phyloP scores from a whole-genome alignment of 2,113 vertebrate genomes.

The Grammomys surdaster region DNA sequence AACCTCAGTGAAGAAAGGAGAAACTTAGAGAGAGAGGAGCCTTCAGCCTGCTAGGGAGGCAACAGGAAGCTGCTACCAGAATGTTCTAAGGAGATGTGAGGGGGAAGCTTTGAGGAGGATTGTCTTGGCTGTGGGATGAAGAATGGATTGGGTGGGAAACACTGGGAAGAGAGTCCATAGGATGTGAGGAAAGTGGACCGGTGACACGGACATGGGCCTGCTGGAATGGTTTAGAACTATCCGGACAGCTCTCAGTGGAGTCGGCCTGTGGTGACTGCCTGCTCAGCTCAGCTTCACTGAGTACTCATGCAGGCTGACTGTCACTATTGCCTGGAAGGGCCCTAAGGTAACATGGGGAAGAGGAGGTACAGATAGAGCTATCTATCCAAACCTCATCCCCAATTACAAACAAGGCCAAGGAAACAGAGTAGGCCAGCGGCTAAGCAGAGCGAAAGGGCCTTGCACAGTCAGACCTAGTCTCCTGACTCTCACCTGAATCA shows the following conservation, averaged over 20 bases:
- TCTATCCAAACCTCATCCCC: background rate
- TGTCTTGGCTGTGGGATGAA: background rate
- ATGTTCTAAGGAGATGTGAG: background rate
- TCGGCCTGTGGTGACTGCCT: background rate
- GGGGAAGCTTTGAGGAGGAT: background rate
- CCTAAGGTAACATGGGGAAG: background rate
- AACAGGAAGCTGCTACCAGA: background rate
- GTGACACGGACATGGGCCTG: rapidly evolving
- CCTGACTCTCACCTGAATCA: background rate
- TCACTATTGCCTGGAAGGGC: background rate
- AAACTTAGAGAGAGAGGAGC: background rate
- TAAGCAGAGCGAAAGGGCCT: background rate
- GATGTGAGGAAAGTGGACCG: background rate
- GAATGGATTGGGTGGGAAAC: background rate
- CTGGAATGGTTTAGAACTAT: background rate
- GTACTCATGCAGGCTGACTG: background rate
- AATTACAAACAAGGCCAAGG: background rate
- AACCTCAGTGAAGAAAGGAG: background rate
- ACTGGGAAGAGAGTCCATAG: background rate
- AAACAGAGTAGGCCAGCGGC: background rate
- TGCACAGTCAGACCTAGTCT: background rate
- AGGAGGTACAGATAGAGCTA: background rate
- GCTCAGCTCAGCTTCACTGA: background rate
- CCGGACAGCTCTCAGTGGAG: background rate
- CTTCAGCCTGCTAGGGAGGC: background rate